These are phyloP conservation scores for Metopia argyrocephala DNA, from an alignment of 2,888 invertebrate species.

Conservation along the genomic window DNA sequence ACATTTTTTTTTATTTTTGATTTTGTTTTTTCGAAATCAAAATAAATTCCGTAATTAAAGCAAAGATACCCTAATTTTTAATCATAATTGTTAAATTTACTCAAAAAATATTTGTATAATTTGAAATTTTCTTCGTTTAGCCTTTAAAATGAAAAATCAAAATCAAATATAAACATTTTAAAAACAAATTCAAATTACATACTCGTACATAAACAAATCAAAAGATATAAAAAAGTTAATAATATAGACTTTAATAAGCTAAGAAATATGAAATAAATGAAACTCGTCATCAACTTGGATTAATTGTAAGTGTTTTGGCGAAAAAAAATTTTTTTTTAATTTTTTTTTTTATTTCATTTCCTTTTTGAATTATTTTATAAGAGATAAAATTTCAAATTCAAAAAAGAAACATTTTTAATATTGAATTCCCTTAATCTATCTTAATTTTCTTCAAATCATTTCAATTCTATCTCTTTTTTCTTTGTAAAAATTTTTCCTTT, in stretches of 20 bases:
- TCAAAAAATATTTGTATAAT: slow-evolving; percentile 15
- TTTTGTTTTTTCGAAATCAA: slow-evolving; percentile 63
- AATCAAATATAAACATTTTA: no score
- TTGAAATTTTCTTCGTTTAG: slow-evolving; percentile 48
- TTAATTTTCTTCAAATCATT: slow-evolving; percentile 27
- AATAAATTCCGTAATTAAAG: slow-evolving; percentile 68
- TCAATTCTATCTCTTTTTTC: slow-evolving; percentile 35
- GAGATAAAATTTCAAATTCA: slow-evolving; percentile 11
- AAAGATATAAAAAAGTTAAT: background rate
- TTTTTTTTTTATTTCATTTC: slow-evolving; percentile 22
- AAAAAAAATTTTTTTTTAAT: slow-evolving; percentile 24
- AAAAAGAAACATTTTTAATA: background rate
- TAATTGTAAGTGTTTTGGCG: slow-evolving; percentile 61
- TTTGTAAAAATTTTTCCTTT: slow-evolving; percentile 29
- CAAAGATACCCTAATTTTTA: slow-evolving; percentile 73
- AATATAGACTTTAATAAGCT: background rate
- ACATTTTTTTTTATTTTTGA: no score
- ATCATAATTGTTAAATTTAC: slow-evolving; percentile 54
- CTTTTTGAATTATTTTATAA: slow-evolving; percentile 5
- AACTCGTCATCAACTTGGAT: slow-evolving; percentile 58
- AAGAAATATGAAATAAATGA: background rate
- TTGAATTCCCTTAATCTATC: slow-evolving; percentile 17
- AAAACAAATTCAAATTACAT: slow-evolving; percentile 2
- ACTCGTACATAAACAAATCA: background rate
- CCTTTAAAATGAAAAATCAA: slow-evolving; percentile 36